Percentiles rank a stretch among this genome's conserved stretches.
Conservation (phyloP, 2,888 invertebrate genomes). For the Papilio gigon region DNA sequence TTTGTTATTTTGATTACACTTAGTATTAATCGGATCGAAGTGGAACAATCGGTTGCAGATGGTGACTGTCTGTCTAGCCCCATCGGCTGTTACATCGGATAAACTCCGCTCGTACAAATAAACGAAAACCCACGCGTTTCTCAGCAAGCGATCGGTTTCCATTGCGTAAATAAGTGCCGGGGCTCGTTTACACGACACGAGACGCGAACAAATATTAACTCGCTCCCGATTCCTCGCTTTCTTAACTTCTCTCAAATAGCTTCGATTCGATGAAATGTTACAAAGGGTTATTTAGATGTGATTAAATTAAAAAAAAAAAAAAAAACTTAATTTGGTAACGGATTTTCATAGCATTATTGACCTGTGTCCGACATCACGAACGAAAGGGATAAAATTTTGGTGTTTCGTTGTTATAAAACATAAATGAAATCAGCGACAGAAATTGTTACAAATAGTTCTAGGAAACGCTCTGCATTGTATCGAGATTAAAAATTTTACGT, state of each 20-base stretch:
- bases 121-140: conserved; percentile 41
- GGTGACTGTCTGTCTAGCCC: conserved; percentile 50
- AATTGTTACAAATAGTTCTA: background rate
- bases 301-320: background rate
- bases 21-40: conserved; percentile 41
- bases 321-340: background rate
- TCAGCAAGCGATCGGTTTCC: conserved; percentile 30
- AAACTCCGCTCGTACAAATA: conserved; percentile 45
- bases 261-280: conserved; percentile 34
- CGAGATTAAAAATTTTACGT: conserved; percentile 7
- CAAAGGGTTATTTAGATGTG: background rate
- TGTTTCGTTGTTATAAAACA: background rate
- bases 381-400: too few species aligned
- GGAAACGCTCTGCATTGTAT: background rate
- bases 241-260: conserved; percentile 11
- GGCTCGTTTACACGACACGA: conserved; percentile 28
- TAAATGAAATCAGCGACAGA: background rate
- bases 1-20: background rate
- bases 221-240: conserved; percentile 2
- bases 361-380: too few species aligned
- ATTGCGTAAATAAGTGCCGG: conserved; percentile 32
- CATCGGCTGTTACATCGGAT: conserved; percentile 39
- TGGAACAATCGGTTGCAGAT: conserved; percentile 45
- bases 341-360: background rate
- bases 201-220: conserved; percentile 29